phyloP scores from a whole-genome alignment of 2,888 invertebrate genomes.

The Drosophila fulvimacula region DNA sequence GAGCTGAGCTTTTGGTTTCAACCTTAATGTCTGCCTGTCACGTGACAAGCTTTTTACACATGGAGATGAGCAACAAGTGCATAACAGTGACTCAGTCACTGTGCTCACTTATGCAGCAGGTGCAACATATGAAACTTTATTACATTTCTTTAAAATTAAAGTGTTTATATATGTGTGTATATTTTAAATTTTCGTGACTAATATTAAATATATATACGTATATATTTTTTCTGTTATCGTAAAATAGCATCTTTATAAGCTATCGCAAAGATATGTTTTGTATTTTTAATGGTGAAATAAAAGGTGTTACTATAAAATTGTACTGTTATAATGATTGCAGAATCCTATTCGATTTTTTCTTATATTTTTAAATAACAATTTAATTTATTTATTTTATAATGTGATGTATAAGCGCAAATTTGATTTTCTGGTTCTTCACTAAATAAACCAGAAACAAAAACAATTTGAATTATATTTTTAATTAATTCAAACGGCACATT shows the following conservation, averaged over 20 bases:
- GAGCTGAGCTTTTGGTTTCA: slow-evolving; percentile 24
- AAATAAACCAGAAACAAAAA: too few relatives aligned
- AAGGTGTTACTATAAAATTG: neutral
- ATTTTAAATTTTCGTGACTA: neutral
- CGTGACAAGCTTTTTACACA: slow-evolving; percentile 46
- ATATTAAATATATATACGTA: neutral
- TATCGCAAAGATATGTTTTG: too few relatives aligned
- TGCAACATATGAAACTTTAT: neutral
- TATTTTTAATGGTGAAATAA: neutral
- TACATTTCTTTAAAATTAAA: neutral
- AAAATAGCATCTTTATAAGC: too few relatives aligned
- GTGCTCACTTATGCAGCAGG: neutral
- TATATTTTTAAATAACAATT: neutral
- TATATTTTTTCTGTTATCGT: neutral
- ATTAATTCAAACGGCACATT: neutral
- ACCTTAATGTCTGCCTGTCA: slow-evolving; percentile 30
- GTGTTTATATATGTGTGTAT: neutral
- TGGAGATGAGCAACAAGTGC: neutral
- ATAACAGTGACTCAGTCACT: neutral
- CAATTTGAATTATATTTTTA: too few relatives aligned
- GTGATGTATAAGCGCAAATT: too few relatives aligned
- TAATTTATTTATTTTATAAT: too few relatives aligned
- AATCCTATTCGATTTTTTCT: neutral
- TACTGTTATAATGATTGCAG: too few relatives aligned
- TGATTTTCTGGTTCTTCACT: too few relatives aligned